Evolutionary conservation across 2,113 vertebrate genomes (phyloP), one percentile per base, ranked within the genome.

Genomic region (Triplophysa rosa): DNA sequence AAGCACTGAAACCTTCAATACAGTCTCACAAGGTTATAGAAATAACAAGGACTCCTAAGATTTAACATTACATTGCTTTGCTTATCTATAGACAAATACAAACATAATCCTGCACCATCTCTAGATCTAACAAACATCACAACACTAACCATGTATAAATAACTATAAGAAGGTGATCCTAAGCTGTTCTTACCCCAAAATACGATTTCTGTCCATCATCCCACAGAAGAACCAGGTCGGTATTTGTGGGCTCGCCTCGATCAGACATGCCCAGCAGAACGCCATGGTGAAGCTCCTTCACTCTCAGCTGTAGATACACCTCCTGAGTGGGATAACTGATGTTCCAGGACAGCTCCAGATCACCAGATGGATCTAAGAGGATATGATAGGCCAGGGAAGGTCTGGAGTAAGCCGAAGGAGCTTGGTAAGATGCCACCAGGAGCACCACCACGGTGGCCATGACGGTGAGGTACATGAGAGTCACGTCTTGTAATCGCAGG

Each of bases 261-360:
- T 98, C 95, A 0, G 98, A 98, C 96, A 99, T 97, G 23, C 98
- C 98, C 0, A 99, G 93, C 19, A 98, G 84, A 29, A 99, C 13
- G 0, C 98, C 98, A 0, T 93, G 92, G 8, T 16, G 82, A 52
- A 92, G 86, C 7, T 93, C 67, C 1, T 69, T 91, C 58, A 92
- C 14, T 71, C 85, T 87, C 24, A 99, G 90, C 91, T 91, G 91
- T 88, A 99, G 94, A 67, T 94, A 84, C 13, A 99, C 45, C 0
- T 82, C 90, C 86, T 95, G 89, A 59, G 84, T 58, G 0, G 76
- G 11, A 0, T 97, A 98, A 87, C 95, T 98, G 89, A 98, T 75
- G 0, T 98, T 97, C 97, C 98, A 99, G 23, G 93, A 93, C n/a
- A 99, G 93, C 80, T 94, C 89, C 12, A 98, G 88, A 61, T 90